Base-by-base conservation (phyloP, 1,140 invertebrate genomes). In the Vollenhovia emeryi region DNA sequence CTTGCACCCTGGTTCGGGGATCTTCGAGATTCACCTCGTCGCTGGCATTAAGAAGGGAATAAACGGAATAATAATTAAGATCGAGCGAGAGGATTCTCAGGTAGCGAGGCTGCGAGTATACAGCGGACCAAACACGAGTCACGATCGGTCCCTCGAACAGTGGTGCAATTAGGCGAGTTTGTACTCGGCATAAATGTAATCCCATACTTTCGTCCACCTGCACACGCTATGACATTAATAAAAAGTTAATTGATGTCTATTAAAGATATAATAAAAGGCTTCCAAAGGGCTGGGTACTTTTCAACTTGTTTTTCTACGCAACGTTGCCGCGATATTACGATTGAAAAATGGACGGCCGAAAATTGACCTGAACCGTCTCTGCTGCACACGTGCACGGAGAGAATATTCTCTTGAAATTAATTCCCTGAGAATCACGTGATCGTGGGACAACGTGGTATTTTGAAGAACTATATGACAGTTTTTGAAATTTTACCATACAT, bases 41-140 rank as follows among this genome's bases (percentile, higher is more conserved):
- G 55, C 30, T 27, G n/a, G 18, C 21, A 64, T 50, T 76, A 62
- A 74, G 15, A 45, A 52, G 59, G 57, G 60, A 85, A 57, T 66
- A 79, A 85, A 64, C 60, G 36, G n/a, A 78, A 79, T 85, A 85
- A 80, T 85, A 85, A 80, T 78, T 78, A 85, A 85, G 60, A 85
- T n/a, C 48, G 48, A 43, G 18, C 30, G 45, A 55, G 80, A 30
- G n/a, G 36, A 68, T 57, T 85, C 48, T 80, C 83, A 85, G 33
- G 59, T 80, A 82, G 64, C n/a, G 24, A 69, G 7, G 15, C 24
- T 57, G 13, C n/a, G n/a, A 13, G 1, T 80, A 57, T 52, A 48
- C n/a, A 18, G 18, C 59, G 74, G 8, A 7, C 57, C 48, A 79
- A 85, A 79, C 74, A 50, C 21, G 57, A 50, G 8, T 13, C 18